Base-by-base conservation (phyloP, 1,140 invertebrate genomes). In the Penaeus japonicus region DNA sequence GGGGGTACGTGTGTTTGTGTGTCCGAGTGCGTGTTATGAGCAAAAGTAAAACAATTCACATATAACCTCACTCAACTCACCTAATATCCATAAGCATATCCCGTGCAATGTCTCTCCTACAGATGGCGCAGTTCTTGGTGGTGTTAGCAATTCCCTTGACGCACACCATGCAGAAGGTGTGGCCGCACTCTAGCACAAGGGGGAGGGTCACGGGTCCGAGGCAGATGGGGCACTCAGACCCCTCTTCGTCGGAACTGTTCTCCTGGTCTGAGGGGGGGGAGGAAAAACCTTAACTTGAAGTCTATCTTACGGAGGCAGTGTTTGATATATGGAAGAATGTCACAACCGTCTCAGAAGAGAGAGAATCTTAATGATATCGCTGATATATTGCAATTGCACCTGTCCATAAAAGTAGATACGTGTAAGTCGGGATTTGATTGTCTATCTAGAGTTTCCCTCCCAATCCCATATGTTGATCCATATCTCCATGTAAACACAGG, bases 81-180 rank as follows among this genome's bases (percentile, higher is more conserved):
- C 30, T 77, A 32, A 77, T 77, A 18, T 90, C 90, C 90, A 90
- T 90, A 5, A 90, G 81, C 90, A 90, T 90, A 35, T 90, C 90
- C 20, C 90, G 79, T 22, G 87, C 82, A 62, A 90, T 90, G 47
- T 90, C 90, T 62, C 90, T 80, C 10, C 90, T 77, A 39, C 90
- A 90, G 62, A 90, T 90, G 90, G 90, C 90, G 35, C 90, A 90
- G 85, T 90, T 90, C 82, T 89, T 90, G 85, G 90, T 90, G 81
- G 90, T 90, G 82, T 90, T 90, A 47, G 90, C 90, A 62, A 90
- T 90, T 47, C 90, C 90, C 84, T 90, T 90, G 1, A 90, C 90
- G 32, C 90, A 90, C 20, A 90, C 90, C 90, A 90, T 90, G 85
- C 90, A 90, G 86, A 90, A 90, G 73, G 84, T 84, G 65, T 90